phyloP scores from a whole-genome alignment of 2,888 invertebrate genomes.

The Cyclophora punctaria region DNA sequence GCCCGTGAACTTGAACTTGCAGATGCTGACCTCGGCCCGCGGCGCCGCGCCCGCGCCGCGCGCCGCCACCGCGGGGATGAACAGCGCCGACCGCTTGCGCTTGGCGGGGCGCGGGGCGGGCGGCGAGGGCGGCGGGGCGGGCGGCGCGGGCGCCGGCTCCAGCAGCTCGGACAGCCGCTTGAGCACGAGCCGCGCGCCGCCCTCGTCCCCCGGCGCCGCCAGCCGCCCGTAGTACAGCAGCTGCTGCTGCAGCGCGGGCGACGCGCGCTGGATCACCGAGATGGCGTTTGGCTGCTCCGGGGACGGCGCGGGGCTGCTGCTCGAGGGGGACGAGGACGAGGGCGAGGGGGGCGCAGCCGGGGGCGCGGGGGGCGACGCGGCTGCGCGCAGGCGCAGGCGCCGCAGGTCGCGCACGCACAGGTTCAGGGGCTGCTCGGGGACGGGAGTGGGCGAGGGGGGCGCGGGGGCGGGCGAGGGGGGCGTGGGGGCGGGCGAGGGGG shows the following conservation, averaged over 20 bases:
- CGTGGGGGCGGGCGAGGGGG: conserved; percentile 81
- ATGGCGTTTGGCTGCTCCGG: conserved; percentile 59
- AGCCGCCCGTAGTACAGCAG: conserved; percentile 84
- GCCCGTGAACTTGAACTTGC: conserved; percentile 94
- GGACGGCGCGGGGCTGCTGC: too few species aligned
- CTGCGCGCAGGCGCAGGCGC: conserved; percentile 76
- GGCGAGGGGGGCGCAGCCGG: too few species aligned
- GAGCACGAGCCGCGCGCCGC: conserved; percentile 42
- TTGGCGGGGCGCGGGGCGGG: conserved; percentile 77
- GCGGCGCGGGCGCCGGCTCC: conserved; percentile 60
- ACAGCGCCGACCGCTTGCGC: conserved; percentile 87
- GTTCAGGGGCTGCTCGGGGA: conserved; percentile 84
- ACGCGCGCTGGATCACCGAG: conserved; percentile 67
- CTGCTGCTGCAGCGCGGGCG: conserved; percentile 82
- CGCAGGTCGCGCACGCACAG: conserved; percentile 86
- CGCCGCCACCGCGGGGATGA: conserved; percentile 87
- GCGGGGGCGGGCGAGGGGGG: conserved; percentile 61
- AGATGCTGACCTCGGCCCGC: conserved; percentile 90
- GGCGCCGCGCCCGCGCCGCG: conserved; percentile 83
- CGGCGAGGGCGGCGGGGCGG: conserved; percentile 76
- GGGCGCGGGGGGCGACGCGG: too few species aligned
- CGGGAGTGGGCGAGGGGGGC: conserved; percentile 72
- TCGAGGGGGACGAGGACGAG: too few species aligned
- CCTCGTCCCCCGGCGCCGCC: conserved; percentile 68
- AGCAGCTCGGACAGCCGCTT: conserved; percentile 66